These are phyloP conservation scores for Babyrousa celebensis DNA, from an alignment of 2,797 vertebrate species.

Conservation along the genomic window DNA sequence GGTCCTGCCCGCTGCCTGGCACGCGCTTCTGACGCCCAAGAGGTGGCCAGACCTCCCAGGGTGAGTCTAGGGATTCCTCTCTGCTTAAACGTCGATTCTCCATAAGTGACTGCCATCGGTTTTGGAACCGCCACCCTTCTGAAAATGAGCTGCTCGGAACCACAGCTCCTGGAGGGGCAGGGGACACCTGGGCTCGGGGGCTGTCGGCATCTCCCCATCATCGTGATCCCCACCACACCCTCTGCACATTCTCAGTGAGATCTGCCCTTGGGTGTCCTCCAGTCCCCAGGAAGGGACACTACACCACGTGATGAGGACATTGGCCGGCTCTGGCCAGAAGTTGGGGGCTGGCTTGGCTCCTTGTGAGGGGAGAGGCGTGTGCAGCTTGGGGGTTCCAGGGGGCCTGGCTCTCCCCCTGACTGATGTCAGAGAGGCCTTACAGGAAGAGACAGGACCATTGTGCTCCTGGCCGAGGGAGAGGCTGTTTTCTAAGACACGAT, in stretches of 20 bases:
- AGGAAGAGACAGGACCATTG: neutral
- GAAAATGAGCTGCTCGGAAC: neutral
- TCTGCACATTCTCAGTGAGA: neutral
- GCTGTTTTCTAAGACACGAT: neutral
- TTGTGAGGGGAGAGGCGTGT: neutral
- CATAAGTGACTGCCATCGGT: neutral
- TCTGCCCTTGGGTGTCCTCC: neutral
- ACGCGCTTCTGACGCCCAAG: accelerated
- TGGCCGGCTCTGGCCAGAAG: neutral
- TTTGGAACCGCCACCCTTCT: neutral
- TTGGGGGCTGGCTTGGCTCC: neutral
- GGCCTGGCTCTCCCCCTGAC: neutral
- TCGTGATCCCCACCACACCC: accelerated
- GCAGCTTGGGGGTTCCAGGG: neutral
- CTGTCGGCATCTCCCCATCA: accelerated
- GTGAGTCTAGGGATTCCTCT: neutral
- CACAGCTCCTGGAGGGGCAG: too few species aligned
- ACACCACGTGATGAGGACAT: accelerated
- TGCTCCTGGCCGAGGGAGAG: neutral
- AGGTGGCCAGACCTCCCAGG: neutral
- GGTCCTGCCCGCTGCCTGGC: neutral
- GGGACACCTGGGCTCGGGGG: accelerated
- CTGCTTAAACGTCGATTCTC: neutral
- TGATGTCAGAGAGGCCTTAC: neutral
- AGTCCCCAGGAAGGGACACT: neutral